Base-by-base conservation (phyloP, 1,140 invertebrate species). In the Kradibia gibbosae region DNA sequence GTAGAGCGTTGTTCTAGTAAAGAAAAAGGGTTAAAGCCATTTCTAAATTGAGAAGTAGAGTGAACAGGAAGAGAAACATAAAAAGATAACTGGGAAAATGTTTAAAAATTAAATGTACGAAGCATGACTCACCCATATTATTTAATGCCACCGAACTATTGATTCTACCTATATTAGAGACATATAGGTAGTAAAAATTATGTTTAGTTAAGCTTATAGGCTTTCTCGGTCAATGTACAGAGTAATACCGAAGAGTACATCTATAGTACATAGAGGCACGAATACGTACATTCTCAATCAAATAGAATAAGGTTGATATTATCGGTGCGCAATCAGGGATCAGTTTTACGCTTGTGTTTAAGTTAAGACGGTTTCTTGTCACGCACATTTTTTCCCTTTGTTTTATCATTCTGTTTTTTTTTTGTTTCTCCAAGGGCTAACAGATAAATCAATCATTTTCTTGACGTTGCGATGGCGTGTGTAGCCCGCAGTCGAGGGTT, bases 81-180 rank as follows among this genome's bases (percentile, higher is more conserved):
- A n/a, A n/a, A n/a, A n/a, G n/a, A n/a, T n/a, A n/a, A n/a, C n/a
- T n/a, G n/a, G n/a, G n/a, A n/a, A n/a, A n/a, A n/a, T n/a, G n/a
- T n/a, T n/a, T n/a, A n/a, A n/a, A 72, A 36, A 36, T 20, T 20
- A 74, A 36, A 74, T 22, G 31, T 31, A 55, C 34, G 73, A 36
- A 36, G 73, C 8, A 36, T 1, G 10, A 42, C 73, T 76, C 65
- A 45, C 65, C 34, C 48, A 72, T 73, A 80, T 80, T 80, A 73
- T 48, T 62, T 17, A 34, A 17, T 25, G 70, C 22, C n/a, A 31
- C 7, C 17, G 34, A 70, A 48, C 39, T 80, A 80, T 80, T 71
- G 78, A 80, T 80, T 80, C 42, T 39, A 17, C 71, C 78, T 80
- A 80, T 74, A 74, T 74, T 80, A 62, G 78, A 74, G 74, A 65